Conservation (phyloP, 2,797 vertebrate species). For the Alectoris magna region DNA sequence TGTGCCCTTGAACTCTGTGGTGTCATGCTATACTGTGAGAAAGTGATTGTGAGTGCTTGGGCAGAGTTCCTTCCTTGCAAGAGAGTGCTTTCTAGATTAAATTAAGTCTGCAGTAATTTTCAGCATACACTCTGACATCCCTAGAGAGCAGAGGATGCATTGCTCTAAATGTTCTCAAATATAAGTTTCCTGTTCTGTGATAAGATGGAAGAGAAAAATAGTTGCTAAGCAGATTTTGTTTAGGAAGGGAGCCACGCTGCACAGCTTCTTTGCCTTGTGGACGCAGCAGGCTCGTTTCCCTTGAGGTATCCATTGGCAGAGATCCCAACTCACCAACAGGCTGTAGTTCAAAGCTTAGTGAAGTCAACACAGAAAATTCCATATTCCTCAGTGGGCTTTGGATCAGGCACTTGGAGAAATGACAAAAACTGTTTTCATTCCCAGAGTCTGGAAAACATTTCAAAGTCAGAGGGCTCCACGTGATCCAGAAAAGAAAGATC, state of each 20-base stretch:
- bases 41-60: background rate
- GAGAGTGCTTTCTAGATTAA: background rate
- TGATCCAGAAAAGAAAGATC: background rate
- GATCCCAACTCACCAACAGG: background rate
- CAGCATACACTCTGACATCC: background rate
- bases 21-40: background rate
- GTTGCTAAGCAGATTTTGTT: background rate
- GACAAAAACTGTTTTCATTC: constrained; percentile 44
- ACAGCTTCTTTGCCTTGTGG: background rate
- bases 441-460: constrained; percentile 11
- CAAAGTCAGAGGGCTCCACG: background rate
- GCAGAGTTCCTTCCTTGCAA: background rate
- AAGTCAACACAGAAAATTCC: constrained; percentile 66
- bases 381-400: constrained; percentile 58
- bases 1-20: background rate
- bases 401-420: constrained; percentile 23
- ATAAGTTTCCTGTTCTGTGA: background rate
- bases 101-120: background rate
- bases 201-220: background rate
- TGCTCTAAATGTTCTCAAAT: background rate
- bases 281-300: constrained; percentile 44
- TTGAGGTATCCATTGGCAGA: constrained; percentile 20
- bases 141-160: background rate
- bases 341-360: constrained; percentile 29
- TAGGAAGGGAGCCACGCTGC: background rate